Evolutionary conservation across 1,140 invertebrate genomes (phyloP), one percentile per base, ranked within the genome.

Genomic region (Hylaeus volcanicus): DNA sequence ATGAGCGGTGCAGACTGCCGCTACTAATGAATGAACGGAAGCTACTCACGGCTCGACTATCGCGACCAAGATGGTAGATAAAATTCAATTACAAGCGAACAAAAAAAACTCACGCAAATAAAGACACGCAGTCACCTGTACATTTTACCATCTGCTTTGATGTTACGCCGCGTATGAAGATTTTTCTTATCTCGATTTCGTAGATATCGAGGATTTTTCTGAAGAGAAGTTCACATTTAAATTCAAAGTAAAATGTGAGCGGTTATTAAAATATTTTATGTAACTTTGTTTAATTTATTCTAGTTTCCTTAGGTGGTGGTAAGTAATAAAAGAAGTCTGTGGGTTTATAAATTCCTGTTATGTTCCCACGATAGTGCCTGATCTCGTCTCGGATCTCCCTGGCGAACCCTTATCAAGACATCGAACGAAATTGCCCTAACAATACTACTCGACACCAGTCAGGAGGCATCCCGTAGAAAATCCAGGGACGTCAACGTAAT

Each of bases 21-120:
- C 51, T 83, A 86, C 64, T 70, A 83, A 64, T 60, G 79, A 79
- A 80, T 66, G 75, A 74, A 88, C 86, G 73, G 86, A 85, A 88
- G 86, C 86, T 80, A 63, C 43, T 12, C 15, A 51, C 58, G 53
- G 66, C 56, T 83, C 73, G 84, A 73, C 82, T 88, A 87, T 83
- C 82, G 51, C 41, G 63, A 14, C 26, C 48, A 75, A 79, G 85
- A 84, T 86, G 77, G 63, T 51, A 84, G 86, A 88, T 85, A 87
- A 87, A 80, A 82, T 87, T 84, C 85, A 85, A 86, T 86, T 82
- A 75, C 53, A n/a, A 63, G 55, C 63, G 70, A 74, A 26, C 26
- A 26, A 26, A 81, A 53, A 80, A 48, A 77, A 76, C 26, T 9
- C 74, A 60, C 41, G 43, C 73, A 82, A 85, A 86, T 86, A 85